Conservation (phyloP, 2,888 invertebrate genomes). For the Tetramorium bicarinatum region DNA sequence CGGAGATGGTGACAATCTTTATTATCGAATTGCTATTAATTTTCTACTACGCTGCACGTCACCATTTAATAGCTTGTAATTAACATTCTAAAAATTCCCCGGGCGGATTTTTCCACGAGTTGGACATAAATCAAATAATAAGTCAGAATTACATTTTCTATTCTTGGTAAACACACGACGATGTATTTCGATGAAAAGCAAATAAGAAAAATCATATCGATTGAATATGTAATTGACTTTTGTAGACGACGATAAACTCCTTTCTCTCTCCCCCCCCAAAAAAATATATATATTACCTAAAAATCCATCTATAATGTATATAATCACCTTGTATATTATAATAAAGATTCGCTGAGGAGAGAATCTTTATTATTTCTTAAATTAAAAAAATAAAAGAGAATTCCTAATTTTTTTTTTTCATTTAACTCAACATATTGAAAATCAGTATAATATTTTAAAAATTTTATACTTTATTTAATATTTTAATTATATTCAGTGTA, state of each 20-base stretch:
- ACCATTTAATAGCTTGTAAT: not conserved
- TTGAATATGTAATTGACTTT: not conserved
- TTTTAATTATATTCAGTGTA: not conserved
- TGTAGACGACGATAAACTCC: not conserved
- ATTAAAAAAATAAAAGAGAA: not conserved
- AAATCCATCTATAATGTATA: not conserved
- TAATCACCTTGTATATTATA: not conserved
- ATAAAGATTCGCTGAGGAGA: not conserved
- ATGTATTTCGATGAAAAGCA: not conserved
- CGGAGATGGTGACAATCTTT: not conserved
- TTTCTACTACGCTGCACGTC: not conserved
- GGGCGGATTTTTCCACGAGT: not conserved
- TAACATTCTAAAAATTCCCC: conserved; percentile 1
- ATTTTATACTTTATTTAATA: not conserved
- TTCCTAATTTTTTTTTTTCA: not conserved
- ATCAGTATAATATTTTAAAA: too few relatives aligned
- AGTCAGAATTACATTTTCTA: not conserved
- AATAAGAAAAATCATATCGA: not conserved
- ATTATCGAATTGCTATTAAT: conserved; percentile 10
- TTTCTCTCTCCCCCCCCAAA: not conserved
- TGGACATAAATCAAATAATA: not conserved
- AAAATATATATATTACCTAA: not conserved
- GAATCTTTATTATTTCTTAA: not conserved
- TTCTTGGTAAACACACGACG: not conserved
- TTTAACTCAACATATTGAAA: too few relatives aligned